phyloP scores from a whole-genome alignment of 2,113 vertebrate genomes.

The Indicator maculatus region DNA sequence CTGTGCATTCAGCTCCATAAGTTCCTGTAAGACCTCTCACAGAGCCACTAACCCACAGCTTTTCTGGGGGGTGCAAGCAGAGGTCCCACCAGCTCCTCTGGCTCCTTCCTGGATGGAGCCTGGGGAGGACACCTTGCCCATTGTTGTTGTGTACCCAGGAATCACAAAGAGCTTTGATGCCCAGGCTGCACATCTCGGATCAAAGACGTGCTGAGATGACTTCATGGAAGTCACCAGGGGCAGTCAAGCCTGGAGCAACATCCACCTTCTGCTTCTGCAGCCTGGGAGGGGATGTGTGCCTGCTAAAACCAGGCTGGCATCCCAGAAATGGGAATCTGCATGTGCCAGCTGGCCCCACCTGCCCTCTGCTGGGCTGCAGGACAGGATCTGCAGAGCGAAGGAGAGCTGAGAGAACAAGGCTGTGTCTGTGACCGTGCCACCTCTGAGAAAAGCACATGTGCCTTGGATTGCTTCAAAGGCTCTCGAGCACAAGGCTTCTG shows the following conservation, averaged over 20 bases:
- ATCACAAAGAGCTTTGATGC: not conserved
- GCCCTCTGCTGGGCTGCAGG: not conserved
- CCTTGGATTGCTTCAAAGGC: not conserved
- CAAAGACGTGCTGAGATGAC: not conserved
- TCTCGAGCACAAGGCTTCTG: too few relatives aligned
- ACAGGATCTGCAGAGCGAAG: not conserved
- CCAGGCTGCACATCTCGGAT: not conserved
- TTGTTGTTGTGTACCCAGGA: not conserved
- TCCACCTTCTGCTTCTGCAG: not conserved
- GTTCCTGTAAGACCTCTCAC: not conserved
- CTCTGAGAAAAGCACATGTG: not conserved
- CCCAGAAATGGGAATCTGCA: not conserved
- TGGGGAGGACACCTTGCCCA: not conserved
- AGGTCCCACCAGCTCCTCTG: not conserved
- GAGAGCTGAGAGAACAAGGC: not conserved
- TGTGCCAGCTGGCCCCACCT: too few relatives aligned
- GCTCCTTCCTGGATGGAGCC: not conserved
- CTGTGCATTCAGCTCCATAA: not conserved
- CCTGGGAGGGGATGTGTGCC: not conserved
- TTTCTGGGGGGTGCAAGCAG: not conserved
- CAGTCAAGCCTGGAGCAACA: fast-evolving
- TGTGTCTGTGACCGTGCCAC: fast-evolving
- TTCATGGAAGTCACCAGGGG: not conserved
- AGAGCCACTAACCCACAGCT: not conserved
- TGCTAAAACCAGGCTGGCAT: not conserved